Evolutionary conservation across 1,140 invertebrate species (phyloP).

Genomic region (Anastatus disparis): DNA sequence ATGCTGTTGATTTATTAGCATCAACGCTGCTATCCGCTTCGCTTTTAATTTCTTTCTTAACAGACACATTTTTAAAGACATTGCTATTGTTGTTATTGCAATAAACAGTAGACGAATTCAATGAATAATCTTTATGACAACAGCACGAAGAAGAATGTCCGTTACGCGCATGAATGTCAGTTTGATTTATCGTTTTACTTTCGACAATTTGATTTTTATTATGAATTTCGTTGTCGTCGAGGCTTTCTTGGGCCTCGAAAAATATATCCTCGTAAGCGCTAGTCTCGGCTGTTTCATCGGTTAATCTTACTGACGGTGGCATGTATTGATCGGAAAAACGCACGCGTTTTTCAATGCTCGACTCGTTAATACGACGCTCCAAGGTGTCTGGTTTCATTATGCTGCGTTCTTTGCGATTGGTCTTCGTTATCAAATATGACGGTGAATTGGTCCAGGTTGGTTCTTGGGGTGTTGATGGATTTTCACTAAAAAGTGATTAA

Average conservation of each 20-base stretch:
- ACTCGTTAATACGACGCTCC: neutral
- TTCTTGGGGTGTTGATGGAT: too few relatives aligned
- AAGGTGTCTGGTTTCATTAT: slow-evolving; percentile 13
- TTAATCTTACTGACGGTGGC: neutral
- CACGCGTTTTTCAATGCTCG: slow-evolving; percentile 26
- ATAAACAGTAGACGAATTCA: neutral
- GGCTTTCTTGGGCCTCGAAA: slow-evolving; percentile 47
- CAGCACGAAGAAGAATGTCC: too few relatives aligned
- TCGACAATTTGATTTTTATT: too few relatives aligned
- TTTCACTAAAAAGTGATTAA: too few relatives aligned
- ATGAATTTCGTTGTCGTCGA: too few relatives aligned
- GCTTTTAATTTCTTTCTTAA: neutral
- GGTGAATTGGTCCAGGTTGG: slow-evolving; percentile 11
- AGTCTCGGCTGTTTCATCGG: too few relatives aligned
- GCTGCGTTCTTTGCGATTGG: slow-evolving; percentile 17
- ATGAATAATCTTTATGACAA: neutral
- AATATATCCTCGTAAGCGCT: slow-evolving; percentile 44
- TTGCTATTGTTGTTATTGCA: neutral
- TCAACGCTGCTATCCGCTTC: neutral
- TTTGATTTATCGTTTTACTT: too few relatives aligned
- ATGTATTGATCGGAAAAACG: slow-evolving; percentile 40
- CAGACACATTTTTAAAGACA: neutral
- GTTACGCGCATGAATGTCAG: too few relatives aligned
- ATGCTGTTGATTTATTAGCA: neutral
- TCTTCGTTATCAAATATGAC: slow-evolving; percentile 4